These are phyloP conservation scores for Thripadectes ignobilis DNA, from an alignment of 2,797 vertebrate genomes.

Conservation along the genomic window DNA sequence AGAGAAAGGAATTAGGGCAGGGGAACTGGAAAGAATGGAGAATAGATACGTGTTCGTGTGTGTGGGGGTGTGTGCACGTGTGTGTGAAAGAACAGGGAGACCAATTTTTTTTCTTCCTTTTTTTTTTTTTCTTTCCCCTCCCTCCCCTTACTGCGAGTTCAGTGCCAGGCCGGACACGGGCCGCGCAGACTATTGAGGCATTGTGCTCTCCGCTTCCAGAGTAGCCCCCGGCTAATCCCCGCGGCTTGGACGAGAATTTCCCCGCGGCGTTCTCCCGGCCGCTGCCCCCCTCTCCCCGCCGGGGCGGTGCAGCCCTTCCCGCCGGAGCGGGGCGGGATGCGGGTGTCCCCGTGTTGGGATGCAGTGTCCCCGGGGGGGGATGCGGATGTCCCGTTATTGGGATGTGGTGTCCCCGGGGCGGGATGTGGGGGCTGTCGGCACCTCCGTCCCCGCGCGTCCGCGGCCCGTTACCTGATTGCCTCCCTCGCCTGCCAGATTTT, in stretches of 20 bases:
- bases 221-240: conserved; percentile 75
- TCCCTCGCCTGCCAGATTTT: conserved; percentile 57
- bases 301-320: not conserved
- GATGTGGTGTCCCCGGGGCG: not conserved
- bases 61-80: conserved; percentile 1
- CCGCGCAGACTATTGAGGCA: conserved; percentile 65
- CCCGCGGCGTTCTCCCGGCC: conserved; percentile 66
- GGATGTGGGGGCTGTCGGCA: not conserved
- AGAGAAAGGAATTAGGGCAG: conserved; percentile 30
- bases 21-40: conserved; percentile 66
- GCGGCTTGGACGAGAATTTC: conserved; percentile 72
- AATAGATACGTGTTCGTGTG: not conserved
- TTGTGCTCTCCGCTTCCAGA: conserved; percentile 69
- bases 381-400: not conserved
- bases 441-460: conserved; percentile 55
- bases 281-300: not conserved
- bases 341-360: too few relatives aligned
- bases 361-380: not conserved
- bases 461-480: conserved; percentile 69
- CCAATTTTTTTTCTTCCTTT: not conserved
- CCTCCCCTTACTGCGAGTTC: conserved; percentile 36
- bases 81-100: conserved; percentile 64
- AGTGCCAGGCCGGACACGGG: conserved; percentile 74
- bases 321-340: not conserved
- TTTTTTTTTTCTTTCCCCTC: rapidly evolving